phyloP scores from a whole-genome alignment of 2,888 invertebrate genomes.

The Cantharis nigra region DNA sequence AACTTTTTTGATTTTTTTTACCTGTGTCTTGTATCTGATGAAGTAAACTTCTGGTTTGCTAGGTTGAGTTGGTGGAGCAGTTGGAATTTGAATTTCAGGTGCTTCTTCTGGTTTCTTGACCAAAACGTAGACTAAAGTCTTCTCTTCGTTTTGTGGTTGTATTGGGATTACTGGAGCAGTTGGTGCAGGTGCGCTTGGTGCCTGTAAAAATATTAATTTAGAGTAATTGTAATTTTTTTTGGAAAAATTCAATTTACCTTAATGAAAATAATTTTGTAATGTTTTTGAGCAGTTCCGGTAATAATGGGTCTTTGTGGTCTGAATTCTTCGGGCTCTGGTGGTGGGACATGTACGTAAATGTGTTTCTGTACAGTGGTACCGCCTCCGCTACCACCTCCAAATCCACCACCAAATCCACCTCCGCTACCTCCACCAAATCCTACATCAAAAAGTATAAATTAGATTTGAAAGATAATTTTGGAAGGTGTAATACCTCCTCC shows the following conservation, averaged over 20 bases:
- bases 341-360: constrained; percentile 89
- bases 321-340: constrained; percentile 81
- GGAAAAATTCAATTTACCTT: constrained; percentile 56
- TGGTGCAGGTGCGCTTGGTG: constrained; percentile 80
- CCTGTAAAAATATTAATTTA: constrained; percentile 47
- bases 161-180: constrained; percentile 80
- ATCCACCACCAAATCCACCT: constrained; percentile 57
- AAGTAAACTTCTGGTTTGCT: constrained; percentile 92
- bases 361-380: constrained; percentile 79
- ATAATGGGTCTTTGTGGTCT: constrained; percentile 69
- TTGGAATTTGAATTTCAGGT: constrained; percentile 80
- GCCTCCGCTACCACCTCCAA: constrained; percentile 56
- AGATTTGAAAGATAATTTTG: neutral
- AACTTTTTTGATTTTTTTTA: constrained; percentile 31
- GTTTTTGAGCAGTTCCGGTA: constrained; percentile 78
- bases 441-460: neutral
- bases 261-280: constrained; percentile 92
- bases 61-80: constrained; percentile 79
- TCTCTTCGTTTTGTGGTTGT: constrained; percentile 84
- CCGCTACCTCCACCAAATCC: constrained; percentile 42
- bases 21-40: constrained; percentile 84
- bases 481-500: constrained; percentile 18
- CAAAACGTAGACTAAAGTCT: constrained; percentile 87
- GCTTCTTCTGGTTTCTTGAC: constrained; percentile 90
- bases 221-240: neutral